Evolutionary conservation across 2,888 invertebrate species (phyloP).

Genomic region (Uropetala carovei): DNA sequence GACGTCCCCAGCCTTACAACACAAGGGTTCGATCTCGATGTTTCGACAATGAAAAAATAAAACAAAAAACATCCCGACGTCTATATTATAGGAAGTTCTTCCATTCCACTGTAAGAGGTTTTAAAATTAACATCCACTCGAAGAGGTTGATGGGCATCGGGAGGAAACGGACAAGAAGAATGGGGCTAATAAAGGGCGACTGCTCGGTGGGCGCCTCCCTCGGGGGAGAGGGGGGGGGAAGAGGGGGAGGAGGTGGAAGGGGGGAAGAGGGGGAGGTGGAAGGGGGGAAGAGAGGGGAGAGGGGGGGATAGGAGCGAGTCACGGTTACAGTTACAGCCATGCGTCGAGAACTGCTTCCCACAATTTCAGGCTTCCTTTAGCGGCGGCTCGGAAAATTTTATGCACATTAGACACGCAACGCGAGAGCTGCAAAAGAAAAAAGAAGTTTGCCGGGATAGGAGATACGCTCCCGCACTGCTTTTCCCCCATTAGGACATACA

Average conservation of each 20-base stretch:
- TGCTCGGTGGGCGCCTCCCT: background rate
- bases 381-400: slow-evolving; percentile 2
- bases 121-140: slow-evolving; percentile 11
- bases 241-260: slow-evolving; percentile 45
- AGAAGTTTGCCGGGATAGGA: background rate
- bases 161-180: slow-evolving; percentile 9
- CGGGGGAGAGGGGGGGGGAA: slow-evolving; percentile 30
- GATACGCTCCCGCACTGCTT: background rate
- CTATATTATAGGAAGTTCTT: background rate
- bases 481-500: too few species aligned
- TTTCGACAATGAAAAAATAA: background rate
- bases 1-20: too few species aligned
- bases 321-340: slow-evolving; percentile 12
- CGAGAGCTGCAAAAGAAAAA: background rate
- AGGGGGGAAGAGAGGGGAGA: slow-evolving; percentile 35
- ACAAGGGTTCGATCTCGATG: too few species aligned
- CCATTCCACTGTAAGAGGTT: background rate
- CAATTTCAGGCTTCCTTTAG: slow-evolving; percentile 19
- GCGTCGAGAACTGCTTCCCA: slow-evolving; percentile 20
- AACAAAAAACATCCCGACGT: background rate
- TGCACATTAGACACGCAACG: slow-evolving; percentile 45
- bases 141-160: background rate
- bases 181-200: slow-evolving; percentile 15
- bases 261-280: slow-evolving; percentile 31
- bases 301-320: slow-evolving; percentile 38